Percentiles rank a stretch among this genome's conserved stretches.
Evolutionary conservation across 2,113 vertebrate species (phyloP).

Genomic region (Zosterops hypoxanthus): DNA sequence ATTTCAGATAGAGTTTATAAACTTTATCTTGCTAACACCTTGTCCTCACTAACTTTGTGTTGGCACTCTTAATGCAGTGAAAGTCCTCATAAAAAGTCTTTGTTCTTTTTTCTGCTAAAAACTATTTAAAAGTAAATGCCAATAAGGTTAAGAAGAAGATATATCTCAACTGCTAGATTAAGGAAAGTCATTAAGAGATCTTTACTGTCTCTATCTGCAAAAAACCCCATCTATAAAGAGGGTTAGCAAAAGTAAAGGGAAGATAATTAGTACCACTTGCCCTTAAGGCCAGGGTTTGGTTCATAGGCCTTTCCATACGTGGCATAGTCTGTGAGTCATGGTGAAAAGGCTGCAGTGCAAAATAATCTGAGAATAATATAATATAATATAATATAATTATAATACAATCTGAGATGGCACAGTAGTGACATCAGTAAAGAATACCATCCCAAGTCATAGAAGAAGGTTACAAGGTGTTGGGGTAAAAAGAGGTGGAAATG

Average conservation of each 20-base stretch:
- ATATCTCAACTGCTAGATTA: not conserved
- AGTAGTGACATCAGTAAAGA: not conserved
- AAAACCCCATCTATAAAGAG: accelerated
- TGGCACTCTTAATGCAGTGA: not conserved
- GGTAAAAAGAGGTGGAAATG: not conserved
- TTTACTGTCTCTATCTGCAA: not conserved
- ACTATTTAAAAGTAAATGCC: not conserved
- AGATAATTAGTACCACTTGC: not conserved
- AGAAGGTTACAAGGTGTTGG: not conserved
- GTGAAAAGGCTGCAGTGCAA: not conserved
- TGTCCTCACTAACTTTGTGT: not conserved
- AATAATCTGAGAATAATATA: too few species aligned
- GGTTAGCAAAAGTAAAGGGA: not conserved
- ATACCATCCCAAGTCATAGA: not conserved
- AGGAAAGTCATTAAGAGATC: not conserved
- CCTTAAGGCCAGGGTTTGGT: not conserved
- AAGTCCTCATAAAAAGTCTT: not conserved
- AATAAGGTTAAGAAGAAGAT: not conserved
- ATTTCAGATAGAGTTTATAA: not conserved
- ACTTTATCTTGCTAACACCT: not conserved
- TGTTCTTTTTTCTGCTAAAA: not conserved
- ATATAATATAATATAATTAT: too few species aligned
- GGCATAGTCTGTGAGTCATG: not conserved
- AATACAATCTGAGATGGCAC: not conserved
- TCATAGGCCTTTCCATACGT: not conserved